Conservation (phyloP, 2,888 invertebrate genomes). For the Drosophila neotestacea region DNA sequence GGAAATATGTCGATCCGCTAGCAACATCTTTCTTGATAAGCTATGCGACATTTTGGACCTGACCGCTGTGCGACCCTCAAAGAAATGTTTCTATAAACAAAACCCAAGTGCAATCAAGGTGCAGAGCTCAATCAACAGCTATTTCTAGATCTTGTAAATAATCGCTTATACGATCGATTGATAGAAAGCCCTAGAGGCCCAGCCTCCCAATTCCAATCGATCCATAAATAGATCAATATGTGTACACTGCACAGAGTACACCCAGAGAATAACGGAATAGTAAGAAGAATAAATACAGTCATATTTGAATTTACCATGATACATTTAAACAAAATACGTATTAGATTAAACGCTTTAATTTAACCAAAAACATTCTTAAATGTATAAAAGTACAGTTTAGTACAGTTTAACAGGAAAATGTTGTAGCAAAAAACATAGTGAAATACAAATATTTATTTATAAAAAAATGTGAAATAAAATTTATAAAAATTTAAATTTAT, state of each 20-base stretch:
- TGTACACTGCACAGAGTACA: too few species aligned
- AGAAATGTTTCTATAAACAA: conserved; percentile 3
- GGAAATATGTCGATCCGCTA: conserved; percentile 30
- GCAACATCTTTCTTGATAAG: conserved; percentile 51
- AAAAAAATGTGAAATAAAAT: background rate
- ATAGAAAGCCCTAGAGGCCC: conserved; percentile 16
- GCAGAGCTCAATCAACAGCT: conserved; percentile 20
- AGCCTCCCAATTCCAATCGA: conserved; percentile 17
- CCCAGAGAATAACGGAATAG: too few species aligned
- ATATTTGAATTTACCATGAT: too few species aligned
- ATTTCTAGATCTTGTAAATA: conserved; percentile 17
- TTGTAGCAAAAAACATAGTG: too few species aligned
- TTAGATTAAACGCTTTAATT: too few species aligned
- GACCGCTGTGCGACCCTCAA: conserved; percentile 52
- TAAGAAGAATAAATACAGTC: too few species aligned
- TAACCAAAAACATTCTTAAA: too few species aligned
- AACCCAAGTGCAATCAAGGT: conserved; percentile 21
- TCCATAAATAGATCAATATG: background rate
- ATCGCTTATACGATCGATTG: conserved; percentile 15
- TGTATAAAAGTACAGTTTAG: too few species aligned
- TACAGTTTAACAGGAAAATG: too few species aligned
- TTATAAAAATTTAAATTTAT: too few species aligned
- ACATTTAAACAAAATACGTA: too few species aligned
- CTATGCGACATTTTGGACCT: conserved; percentile 12
- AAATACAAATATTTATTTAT: too few species aligned